phyloP scores from a whole-genome alignment of 2,113 vertebrate genomes.

The Panurus biarmicus region DNA sequence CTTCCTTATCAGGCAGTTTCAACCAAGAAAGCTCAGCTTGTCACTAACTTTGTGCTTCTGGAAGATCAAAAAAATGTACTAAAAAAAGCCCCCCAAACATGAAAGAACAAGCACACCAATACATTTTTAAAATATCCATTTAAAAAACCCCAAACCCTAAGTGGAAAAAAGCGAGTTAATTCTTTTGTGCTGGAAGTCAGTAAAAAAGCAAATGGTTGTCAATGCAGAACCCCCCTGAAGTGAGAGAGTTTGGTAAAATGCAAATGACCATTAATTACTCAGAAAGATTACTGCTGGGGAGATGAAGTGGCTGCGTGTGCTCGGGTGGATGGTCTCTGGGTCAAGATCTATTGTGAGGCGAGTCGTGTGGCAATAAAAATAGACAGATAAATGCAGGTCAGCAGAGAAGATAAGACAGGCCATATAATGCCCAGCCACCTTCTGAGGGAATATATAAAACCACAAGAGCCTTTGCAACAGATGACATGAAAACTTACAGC shows the following conservation, averaged over 20 bases:
- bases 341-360: neutral
- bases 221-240: neutral
- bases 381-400: conserved; percentile 6
- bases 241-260: neutral
- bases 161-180: neutral
- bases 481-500: conserved; percentile 64
- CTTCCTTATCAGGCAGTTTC: neutral
- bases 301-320: neutral
- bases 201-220: neutral
- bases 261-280: neutral
- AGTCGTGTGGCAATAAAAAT: neutral
- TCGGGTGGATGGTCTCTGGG: neutral
- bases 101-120: neutral
- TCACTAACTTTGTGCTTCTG: neutral
- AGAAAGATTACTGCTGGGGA: neutral
- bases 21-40: neutral
- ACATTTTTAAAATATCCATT: neutral
- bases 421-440: conserved; percentile 6
- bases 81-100: neutral
- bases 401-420: conserved; percentile 12
- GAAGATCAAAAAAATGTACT: neutral
- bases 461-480: conserved; percentile 14
- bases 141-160: neutral
- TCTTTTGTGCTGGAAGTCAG: neutral
- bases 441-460: conserved; percentile 29